phyloP scores from a whole-genome alignment of 2,888 invertebrate genomes.

The Ctena decussata region DNA sequence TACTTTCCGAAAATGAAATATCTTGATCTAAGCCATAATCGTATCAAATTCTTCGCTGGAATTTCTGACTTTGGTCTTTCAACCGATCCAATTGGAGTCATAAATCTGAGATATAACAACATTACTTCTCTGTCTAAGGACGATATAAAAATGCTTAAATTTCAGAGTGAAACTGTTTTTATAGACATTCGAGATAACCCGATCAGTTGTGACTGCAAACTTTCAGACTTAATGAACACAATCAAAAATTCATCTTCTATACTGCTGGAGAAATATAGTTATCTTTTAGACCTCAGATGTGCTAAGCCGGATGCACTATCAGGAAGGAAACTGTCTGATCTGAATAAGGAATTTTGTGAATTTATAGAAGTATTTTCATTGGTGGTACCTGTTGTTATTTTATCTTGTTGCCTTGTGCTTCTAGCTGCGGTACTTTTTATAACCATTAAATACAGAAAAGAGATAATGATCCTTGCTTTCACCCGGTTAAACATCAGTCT shows the following conservation, averaged over 20 bases:
- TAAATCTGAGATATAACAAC: conserved; percentile 72
- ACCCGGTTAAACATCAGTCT: conserved; percentile 65
- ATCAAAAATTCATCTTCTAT: conserved; percentile 31
- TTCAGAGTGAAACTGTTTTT: conserved; percentile 50
- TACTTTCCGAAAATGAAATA: conserved; percentile 64
- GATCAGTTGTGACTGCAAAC: conserved; percentile 68
- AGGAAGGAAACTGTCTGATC: conserved; percentile 50
- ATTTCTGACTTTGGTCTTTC: conserved; percentile 49
- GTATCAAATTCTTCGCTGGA: conserved; percentile 51
- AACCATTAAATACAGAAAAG: conserved; percentile 65
- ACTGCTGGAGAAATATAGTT: conserved; percentile 46
- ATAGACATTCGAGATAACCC: conserved; percentile 72
- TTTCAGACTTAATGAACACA: conserved; percentile 49
- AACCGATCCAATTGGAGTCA: conserved; percentile 38
- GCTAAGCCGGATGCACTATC: conserved; percentile 44
- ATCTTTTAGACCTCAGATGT: conserved; percentile 66
- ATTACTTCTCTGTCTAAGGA: conserved; percentile 62
- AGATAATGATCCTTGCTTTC: conserved; percentile 71
- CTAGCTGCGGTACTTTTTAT: conserved; percentile 57
- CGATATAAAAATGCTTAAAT: conserved; percentile 50
- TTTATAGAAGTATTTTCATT: conserved; percentile 35
- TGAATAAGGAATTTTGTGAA: conserved; percentile 61
- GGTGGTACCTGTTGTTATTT: conserved; percentile 52
- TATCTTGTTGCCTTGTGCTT: conserved; percentile 51
- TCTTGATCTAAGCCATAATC: conserved; percentile 64